These are phyloP conservation scores for Rhea pennata DNA, from an alignment of 2,113 vertebrate species.

Conservation along the genomic window DNA sequence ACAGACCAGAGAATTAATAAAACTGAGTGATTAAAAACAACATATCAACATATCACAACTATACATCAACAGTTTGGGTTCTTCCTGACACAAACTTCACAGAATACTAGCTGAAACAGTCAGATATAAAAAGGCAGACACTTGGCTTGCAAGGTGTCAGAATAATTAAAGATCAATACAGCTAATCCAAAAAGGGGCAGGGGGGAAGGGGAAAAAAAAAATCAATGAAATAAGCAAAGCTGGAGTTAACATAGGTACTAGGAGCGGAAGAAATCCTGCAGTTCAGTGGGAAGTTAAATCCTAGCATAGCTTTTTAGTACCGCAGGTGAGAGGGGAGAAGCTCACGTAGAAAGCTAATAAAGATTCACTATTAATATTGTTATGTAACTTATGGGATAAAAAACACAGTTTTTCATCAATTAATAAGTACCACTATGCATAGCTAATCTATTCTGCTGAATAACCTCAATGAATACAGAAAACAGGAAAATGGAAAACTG, in stretches of 20 bases:
- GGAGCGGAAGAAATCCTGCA: neutral
- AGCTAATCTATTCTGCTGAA: neutral
- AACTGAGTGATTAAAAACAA: neutral
- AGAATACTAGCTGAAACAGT: neutral
- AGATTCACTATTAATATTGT: neutral
- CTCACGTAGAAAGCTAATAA: neutral
- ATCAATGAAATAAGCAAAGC: neutral
- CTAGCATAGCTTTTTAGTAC: neutral
- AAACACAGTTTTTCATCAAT: neutral
- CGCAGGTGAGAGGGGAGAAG: too few species aligned
- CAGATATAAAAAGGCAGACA: neutral
- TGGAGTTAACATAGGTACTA: neutral
- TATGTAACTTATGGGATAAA: neutral
- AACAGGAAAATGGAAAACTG: neutral
- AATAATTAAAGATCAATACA: neutral
- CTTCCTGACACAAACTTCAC: neutral
- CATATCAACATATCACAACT: neutral
- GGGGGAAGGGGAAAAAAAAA: neutral
- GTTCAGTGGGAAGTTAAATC: neutral
- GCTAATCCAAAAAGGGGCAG: neutral
- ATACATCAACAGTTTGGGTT: neutral
- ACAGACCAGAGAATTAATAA: neutral
- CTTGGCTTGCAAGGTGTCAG: neutral
- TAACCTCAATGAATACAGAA: neutral
- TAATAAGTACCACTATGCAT: neutral